Evolutionary conservation across 2,888 invertebrate species (phyloP), one percentile per base, ranked within the genome.

Genomic region (Chrysomela aeneicollis): DNA sequence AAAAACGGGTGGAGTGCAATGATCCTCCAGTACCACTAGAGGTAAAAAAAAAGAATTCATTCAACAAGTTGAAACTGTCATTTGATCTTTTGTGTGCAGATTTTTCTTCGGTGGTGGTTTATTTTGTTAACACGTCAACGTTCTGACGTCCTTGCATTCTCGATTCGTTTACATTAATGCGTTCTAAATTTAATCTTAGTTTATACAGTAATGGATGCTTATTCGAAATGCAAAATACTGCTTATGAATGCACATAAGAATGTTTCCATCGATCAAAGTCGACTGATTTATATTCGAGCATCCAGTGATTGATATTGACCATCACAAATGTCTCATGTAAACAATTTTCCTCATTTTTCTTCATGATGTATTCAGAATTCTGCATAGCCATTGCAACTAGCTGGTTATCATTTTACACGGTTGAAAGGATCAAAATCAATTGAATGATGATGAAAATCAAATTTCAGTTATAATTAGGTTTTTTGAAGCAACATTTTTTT

Each of bases 1-100:
- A 98, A 77, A 87, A 90, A 74, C 85, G 90, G 63, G 87, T 89
- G 15, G 91, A 92, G 68, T 87, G 87, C 76, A 85, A 85, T 61
- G 89, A 89, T 73, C 85, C 86, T 65, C 83, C 83, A 55, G 81
- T 82, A 47, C 82, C 84, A 68, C 82, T 84, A 71, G 88, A 88
- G 84, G 89, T 88, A 76, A 70, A 58, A 6, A 26, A 26, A 26
- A 26, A 26, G 26, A 26, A 26, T 26, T 26, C 1, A 26, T 26
- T 26, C 3, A 26, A 26, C 26, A 42, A 59, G 8, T 21, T 51
- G 21, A 51, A 30, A 59, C 10, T 17, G n/a, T 30, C 1, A 49
- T 30, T n/a, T n/a, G n/a, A n/a, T n/a, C n/a, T n/a, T n/a, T n/a
- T n/a, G n/a, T n/a, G 6, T 26, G 3, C 26, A 26, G 21, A 42